phyloP scores from a whole-genome alignment of 2,113 vertebrate species.

The Neopipo cinnamomea region DNA sequence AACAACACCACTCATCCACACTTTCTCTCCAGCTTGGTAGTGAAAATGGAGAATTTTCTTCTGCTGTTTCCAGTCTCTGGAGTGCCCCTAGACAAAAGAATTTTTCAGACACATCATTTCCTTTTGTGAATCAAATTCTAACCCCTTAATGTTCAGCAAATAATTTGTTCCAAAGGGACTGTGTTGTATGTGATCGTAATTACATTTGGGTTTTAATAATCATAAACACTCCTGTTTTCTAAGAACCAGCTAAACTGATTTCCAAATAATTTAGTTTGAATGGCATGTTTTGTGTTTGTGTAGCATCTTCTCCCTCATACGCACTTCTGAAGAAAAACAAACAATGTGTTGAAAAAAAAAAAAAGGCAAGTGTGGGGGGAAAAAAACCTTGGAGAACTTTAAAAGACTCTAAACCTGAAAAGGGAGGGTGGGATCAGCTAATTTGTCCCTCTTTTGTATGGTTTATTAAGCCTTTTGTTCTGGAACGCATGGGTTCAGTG shows the following conservation, averaged over 20 bases:
- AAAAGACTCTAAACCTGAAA: conserved; percentile 66
- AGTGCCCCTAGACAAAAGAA: conserved; percentile 38
- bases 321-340: conserved; percentile 61
- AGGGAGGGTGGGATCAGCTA: conserved; percentile 68
- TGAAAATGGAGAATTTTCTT: conserved; percentile 10
- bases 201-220: conserved; percentile 68
- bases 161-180: conserved; percentile 57
- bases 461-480: conserved; percentile 79
- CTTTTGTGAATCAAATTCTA: conserved; percentile 45
- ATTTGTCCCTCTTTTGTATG: conserved; percentile 75
- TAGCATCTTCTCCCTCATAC: conserved; percentile 34
- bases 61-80: background rate
- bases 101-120: conserved; percentile 51
- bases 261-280: conserved; percentile 69
- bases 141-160: conserved; percentile 52
- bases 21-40: conserved; percentile 7
- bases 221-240: conserved; percentile 65
- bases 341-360: conserved; percentile 16
- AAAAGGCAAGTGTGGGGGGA: background rate
- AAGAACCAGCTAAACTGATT: conserved; percentile 62
- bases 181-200: conserved; percentile 64
- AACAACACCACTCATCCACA: background rate
- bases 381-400: conserved; percentile 68
- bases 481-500: conserved; percentile 71
- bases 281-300: conserved; percentile 52